phyloP scores from a whole-genome alignment of 2,797 vertebrate genomes.

The Microhierax caerulescens region DNA sequence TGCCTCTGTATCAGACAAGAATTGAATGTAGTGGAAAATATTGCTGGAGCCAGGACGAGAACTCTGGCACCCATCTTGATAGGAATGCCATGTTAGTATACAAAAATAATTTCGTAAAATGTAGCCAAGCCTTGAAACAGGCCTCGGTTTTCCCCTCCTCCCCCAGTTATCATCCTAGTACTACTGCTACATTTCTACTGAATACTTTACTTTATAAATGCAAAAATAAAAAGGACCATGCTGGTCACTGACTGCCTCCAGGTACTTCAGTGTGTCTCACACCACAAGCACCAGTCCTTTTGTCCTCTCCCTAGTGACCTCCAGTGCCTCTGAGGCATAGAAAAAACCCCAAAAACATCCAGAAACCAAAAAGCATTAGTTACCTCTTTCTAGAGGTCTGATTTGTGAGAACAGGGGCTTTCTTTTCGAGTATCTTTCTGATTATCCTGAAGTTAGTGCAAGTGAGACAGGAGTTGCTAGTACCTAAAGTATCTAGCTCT shows the following conservation, averaged over 20 bases:
- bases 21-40: neutral
- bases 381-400: neutral
- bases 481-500: neutral
- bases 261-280: neutral
- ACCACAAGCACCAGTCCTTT: neutral
- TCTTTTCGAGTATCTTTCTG: neutral
- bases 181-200: neutral
- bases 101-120: neutral
- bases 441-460: neutral
- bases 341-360: neutral
- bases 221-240: neutral
- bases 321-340: neutral
- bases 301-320: neutral
- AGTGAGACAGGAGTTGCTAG: neutral
- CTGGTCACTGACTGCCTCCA: neutral
- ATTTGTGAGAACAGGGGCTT: neutral
- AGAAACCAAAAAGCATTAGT: neutral
- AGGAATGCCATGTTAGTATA: neutral
- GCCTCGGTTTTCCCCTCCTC: neutral
- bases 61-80: neutral
- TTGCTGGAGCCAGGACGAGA: neutral
- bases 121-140: neutral
- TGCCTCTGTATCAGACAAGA: neutral
- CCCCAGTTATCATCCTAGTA: neutral
- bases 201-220: neutral